These are phyloP conservation scores for Smittia sp. DNA, from an alignment of 2,888 invertebrate species.

Conservation along the genomic window DNA sequence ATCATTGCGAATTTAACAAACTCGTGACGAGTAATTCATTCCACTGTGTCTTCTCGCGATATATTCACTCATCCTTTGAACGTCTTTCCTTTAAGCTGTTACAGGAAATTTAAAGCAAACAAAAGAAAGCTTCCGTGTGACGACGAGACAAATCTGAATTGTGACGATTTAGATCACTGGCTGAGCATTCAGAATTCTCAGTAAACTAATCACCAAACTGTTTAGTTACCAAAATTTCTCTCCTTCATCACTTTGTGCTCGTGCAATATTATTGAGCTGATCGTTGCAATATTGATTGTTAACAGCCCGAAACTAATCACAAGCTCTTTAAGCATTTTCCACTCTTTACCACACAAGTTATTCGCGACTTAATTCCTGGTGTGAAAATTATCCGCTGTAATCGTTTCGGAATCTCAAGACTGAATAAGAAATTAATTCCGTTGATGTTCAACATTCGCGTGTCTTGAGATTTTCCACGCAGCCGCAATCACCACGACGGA, in stretches of 20 bases:
- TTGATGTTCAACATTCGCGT: conserved; percentile 5
- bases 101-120: conserved; percentile 40
- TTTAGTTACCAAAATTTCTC: conserved; percentile 29
- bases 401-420: conserved; percentile 21
- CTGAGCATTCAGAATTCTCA: too few relatives aligned
- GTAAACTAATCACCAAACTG: not conserved
- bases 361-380: not conserved
- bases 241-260: conserved; percentile 26
- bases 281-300: not conserved
- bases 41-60: too few relatives aligned
- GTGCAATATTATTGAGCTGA: conserved; percentile 16
- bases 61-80: too few relatives aligned
- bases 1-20: too few relatives aligned
- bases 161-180: too few relatives aligned
- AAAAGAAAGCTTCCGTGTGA: conserved; percentile 19
- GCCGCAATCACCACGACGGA: not conserved
- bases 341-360: conserved; percentile 6
- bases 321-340: not conserved
- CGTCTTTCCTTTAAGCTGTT: not conserved
- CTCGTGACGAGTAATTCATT: too few relatives aligned
- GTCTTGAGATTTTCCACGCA: conserved; percentile 24
- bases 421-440: conserved; percentile 21
- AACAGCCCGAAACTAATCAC: not conserved
- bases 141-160: too few relatives aligned
- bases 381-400: not conserved